Evolutionary conservation across 2,113 vertebrate genomes (phyloP).

Genomic region (Taurulus bubalis): DNA sequence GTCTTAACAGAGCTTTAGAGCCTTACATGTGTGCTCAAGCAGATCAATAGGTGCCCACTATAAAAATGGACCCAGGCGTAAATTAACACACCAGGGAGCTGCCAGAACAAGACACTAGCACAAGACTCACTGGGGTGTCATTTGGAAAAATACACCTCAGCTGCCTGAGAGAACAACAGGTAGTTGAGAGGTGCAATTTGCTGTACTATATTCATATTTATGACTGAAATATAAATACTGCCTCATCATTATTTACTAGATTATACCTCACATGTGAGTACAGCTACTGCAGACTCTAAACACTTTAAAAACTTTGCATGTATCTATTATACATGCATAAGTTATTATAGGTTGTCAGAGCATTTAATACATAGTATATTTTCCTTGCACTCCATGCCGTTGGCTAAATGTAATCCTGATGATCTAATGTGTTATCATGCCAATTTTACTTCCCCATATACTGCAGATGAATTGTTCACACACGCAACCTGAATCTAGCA

Average conservation of each 20-base stretch:
- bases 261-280: background rate
- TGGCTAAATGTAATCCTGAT: conserved; percentile 7
- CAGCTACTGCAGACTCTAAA: background rate
- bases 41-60: conserved; percentile 66
- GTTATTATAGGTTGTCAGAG: conserved; percentile 19
- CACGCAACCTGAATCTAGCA: background rate
- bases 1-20: conserved; percentile 49
- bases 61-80: conserved; percentile 62
- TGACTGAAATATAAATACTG: background rate
- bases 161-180: conserved; percentile 21
- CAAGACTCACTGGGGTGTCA: conserved; percentile 17
- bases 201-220: background rate
- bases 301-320: background rate
- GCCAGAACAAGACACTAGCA: conserved; percentile 13
- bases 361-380: conserved; percentile 12
- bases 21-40: conserved; percentile 50
- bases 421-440: conserved; percentile 7
- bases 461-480: background rate
- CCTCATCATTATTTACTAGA: background rate
- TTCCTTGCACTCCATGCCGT: background rate
- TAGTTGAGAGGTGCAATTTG: conserved; percentile 1
- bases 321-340: conserved; percentile 12
- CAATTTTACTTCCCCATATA: conserved; percentile 7
- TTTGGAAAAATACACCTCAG: conserved; percentile 38
- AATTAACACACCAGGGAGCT: conserved; percentile 67